Percentiles rank a stretch among this genome's conserved stretches.
Evolutionary conservation across 2,888 invertebrate genomes (phyloP).

Genomic region (Cosmorhoe ocellata): DNA sequence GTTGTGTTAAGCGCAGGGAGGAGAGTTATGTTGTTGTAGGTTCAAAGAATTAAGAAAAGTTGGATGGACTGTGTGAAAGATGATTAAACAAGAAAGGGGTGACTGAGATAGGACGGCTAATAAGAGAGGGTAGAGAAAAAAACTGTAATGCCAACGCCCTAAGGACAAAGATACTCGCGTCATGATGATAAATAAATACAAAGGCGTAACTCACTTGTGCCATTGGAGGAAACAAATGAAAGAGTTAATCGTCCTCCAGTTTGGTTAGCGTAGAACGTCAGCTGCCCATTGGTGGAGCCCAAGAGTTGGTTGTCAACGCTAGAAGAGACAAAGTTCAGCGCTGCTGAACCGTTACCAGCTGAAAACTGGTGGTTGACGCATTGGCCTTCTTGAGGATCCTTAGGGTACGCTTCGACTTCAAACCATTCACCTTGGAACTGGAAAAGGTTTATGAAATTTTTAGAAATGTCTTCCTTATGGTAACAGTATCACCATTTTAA

Average conservation of each 20-base stretch:
- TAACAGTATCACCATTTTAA: no score
- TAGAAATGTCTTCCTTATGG: no score
- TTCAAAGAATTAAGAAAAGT: no score
- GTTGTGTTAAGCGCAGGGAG: no score
- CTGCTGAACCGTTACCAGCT: constrained; percentile 29
- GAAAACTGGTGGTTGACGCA: constrained; percentile 56
- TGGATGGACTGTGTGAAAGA: no score
- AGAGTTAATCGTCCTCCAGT: constrained; percentile 55
- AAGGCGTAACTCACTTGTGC: constrained; percentile 36
- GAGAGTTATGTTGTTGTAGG: no score
- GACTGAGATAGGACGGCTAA: no score
- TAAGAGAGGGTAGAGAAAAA: no score
- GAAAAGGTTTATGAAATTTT: constrained; percentile 7
- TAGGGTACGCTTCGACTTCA: constrained; percentile 61
- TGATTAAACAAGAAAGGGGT: no score
- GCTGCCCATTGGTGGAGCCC: constrained; percentile 36
- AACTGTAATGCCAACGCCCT: no score
- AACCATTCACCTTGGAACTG: constrained; percentile 62
- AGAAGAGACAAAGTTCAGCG: constrained; percentile 45
- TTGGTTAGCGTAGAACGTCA: constrained; percentile 36
- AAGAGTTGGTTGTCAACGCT: constrained; percentile 48
- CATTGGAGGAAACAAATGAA: constrained; percentile 37
- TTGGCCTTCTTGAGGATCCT: constrained; percentile 50
- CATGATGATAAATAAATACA: no score
- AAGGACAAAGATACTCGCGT: no score